Base-by-base conservation (phyloP, 2,113 vertebrate genomes). In the Nothobranchius kuhntae region DNA sequence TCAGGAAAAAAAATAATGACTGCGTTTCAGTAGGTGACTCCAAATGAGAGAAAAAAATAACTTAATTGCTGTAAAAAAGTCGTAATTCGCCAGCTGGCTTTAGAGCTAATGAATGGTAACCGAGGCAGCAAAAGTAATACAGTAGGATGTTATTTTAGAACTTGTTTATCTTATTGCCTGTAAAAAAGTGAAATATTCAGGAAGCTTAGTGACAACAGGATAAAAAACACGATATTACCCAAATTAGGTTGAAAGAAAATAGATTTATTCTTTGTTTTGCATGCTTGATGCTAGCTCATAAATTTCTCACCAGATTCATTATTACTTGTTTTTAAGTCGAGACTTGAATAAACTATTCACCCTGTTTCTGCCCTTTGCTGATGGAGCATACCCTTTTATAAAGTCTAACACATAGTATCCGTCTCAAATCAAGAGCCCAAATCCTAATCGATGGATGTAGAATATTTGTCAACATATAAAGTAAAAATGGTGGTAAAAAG, bases 1-100 rank as follows among this genome's bases (percentile, higher is more conserved):
- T 75, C 30, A 68, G 75, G 78, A 82, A 74, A 61, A 38, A 75
- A 81, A 85, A 77, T 78, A 87, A 88, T 81, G 69, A 87, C 75
- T 53, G 47, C 66, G 72, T 30, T 65, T 79, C 74, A 71, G 67
- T 60, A 67, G 70, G 83, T 77, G 72, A 76, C 63, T 70, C 65
- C 72, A 63, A 77, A 69, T 74, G 67, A 62, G 59, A 59, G 53
- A 21, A 30, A 56, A 30, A 24, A 84, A 73, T 53, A 71, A 84
- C 76, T 57, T 75, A 75, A 83, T 87, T 84, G 58, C 67, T 35
- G 38, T 61, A 68, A 73, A 81, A 40, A 82, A 73, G 52, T 15
- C 6, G 3, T 65, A 78, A 83, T 80, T 88, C 75, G 48, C 67
- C 65, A 21, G 62, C 70, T 42, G 73, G 53, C 56, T 84, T 87